Evolutionary conservation across 2,888 invertebrate genomes (phyloP).

Genomic region (Endomychus coccineus): DNA sequence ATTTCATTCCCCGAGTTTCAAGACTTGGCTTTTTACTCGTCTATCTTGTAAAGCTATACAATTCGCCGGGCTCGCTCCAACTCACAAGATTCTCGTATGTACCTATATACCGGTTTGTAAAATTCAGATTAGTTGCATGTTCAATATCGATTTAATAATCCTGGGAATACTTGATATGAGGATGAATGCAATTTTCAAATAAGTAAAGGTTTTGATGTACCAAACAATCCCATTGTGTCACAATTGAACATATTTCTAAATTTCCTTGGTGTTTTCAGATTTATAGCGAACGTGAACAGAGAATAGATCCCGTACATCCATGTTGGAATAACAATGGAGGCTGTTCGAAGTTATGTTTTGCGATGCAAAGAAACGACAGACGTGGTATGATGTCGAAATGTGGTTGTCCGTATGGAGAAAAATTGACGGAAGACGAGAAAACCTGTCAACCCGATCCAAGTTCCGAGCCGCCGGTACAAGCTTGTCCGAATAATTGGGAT

Average conservation of each 20-base stretch:
- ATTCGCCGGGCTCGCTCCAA: no score
- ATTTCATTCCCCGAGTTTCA: no score
- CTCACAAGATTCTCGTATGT: no score
- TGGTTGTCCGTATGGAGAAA: conserved; percentile 91
- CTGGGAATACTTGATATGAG: no score
- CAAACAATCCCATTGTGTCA: background rate
- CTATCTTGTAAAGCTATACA: no score
- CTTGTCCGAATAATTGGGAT: conserved; percentile 87
- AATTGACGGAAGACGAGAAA: conserved; percentile 60
- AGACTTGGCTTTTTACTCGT: no score
- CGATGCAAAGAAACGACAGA: conserved; percentile 61
- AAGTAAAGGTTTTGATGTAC: no score
- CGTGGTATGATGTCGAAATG: conserved; percentile 60
- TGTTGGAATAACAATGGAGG: conserved; percentile 80
- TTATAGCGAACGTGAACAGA: conserved; percentile 70
- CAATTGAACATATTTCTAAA: background rate
- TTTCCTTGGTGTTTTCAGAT: conserved; percentile 44
- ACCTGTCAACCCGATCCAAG: conserved; percentile 74
- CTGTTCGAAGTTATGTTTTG: conserved; percentile 94
- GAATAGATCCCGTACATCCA: conserved; percentile 64
- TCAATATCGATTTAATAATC: no score
- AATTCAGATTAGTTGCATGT: no score
- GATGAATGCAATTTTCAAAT: no score
- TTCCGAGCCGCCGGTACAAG: conserved; percentile 78
- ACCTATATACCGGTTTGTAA: no score